Evolutionary conservation across 2,888 invertebrate species (phyloP).

Genomic region (Panopea generosa): DNA sequence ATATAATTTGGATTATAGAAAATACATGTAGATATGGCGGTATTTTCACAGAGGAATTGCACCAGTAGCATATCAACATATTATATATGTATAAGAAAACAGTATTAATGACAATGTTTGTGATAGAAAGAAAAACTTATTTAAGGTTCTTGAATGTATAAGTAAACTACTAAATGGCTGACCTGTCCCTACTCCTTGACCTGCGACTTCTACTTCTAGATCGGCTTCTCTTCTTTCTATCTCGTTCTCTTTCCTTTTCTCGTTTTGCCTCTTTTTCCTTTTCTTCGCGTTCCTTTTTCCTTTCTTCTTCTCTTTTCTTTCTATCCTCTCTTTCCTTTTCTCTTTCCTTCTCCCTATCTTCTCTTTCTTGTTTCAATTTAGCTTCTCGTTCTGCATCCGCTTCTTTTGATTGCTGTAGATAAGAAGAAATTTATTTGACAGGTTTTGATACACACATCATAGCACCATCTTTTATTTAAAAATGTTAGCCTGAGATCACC

Average conservation of each 20-base stretch:
- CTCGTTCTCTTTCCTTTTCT: constrained; percentile 80
- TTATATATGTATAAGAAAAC: too few species aligned
- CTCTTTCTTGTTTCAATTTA: constrained; percentile 82
- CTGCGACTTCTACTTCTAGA: constrained; percentile 63
- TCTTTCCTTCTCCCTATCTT: constrained; percentile 87
- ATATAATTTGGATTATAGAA: too few species aligned
- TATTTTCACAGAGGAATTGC: too few species aligned
- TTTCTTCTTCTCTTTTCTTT: constrained; percentile 84
- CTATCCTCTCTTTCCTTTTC: constrained; percentile 87
- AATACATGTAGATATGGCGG: too few species aligned
- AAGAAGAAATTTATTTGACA: not conserved
- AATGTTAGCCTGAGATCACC: too few species aligned
- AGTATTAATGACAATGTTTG: too few species aligned
- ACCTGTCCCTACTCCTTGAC: constrained; percentile 74
- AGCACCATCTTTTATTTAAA: too few species aligned
- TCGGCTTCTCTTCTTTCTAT: constrained; percentile 59
- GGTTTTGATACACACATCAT: too few species aligned
- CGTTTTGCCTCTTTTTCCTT: constrained; percentile 87
- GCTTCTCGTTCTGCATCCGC: constrained; percentile 70
- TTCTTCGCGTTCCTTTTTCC: constrained; percentile 78
- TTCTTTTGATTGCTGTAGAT: constrained; percentile 70
- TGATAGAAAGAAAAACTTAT: too few species aligned
- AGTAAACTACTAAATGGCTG: constrained; percentile 7
- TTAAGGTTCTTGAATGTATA: too few species aligned
- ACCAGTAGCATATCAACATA: too few species aligned